phyloP scores from a whole-genome alignment of 2,113 vertebrate genomes.

The Triplophysa rosa region DNA sequence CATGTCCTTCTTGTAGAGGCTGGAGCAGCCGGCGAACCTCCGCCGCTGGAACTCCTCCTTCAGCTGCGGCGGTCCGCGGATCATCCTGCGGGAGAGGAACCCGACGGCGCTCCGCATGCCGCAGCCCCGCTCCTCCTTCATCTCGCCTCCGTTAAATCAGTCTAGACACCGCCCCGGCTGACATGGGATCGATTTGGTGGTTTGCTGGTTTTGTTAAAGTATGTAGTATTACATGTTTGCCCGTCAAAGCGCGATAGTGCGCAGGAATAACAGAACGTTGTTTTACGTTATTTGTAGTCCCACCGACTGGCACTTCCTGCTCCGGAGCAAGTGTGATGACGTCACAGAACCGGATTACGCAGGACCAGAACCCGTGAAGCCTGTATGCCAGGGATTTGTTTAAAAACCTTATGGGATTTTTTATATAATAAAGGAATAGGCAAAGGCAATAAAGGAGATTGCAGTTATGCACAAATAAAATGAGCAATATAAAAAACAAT shows the following conservation, averaged over 20 bases:
- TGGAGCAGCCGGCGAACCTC: slow-evolving; percentile 88
- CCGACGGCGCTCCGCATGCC: slow-evolving; percentile 93
- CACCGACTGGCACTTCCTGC: slow-evolving; percentile 59
- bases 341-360: slow-evolving; percentile 45
- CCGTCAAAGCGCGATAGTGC: slow-evolving; percentile 6
- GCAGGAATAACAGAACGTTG: slow-evolving; percentile 49
- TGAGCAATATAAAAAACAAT: no score
- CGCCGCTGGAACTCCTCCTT: slow-evolving; percentile 94
- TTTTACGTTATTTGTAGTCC: slow-evolving; percentile 58
- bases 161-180: not conserved
- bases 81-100: slow-evolving; percentile 91
- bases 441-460: no score
- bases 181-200: slow-evolving; percentile 6
- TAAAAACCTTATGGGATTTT: not conserved
- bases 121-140: slow-evolving; percentile 84
- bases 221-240: slow-evolving; percentile 37
- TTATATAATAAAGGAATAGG: not conserved
- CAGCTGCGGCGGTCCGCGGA: slow-evolving; percentile 87
- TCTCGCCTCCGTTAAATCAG: slow-evolving; percentile 58
- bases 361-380: not conserved
- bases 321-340: slow-evolving; percentile 51
- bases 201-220: not conserved
- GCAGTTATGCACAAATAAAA: no score
- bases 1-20: slow-evolving; percentile 94
- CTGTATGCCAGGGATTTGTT: no score